A percentile compares a stretch with the other conserved stretches of the same genome.
Conservation (phyloP, 2,888 invertebrate genomes). For the Cerceris rybyensis region DNA sequence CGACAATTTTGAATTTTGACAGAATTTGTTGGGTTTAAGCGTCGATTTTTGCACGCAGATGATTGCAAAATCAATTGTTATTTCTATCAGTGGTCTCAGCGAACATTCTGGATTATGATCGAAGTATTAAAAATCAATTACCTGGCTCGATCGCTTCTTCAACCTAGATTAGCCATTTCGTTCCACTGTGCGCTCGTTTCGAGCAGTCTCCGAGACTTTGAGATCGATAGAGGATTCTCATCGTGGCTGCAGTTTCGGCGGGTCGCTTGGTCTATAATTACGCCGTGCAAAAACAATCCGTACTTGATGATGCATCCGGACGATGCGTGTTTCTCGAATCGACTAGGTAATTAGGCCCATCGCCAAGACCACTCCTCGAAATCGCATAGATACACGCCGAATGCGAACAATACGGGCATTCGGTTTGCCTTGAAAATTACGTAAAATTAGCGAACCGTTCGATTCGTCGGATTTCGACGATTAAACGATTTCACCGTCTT, state of each 20-base stretch:
- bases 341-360: conserved; percentile 73
- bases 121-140: no score
- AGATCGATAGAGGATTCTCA: conserved; percentile 45
- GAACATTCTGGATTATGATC: no score
- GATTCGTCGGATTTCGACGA: conserved; percentile 6
- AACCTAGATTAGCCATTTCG: no score
- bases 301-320: conserved; percentile 66
- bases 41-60: no score
- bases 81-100: no score
- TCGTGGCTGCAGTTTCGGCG: conserved; percentile 36
- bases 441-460: conserved; percentile 38
- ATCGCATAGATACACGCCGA: conserved; percentile 20
- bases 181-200: neutral
- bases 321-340: conserved; percentile 67
- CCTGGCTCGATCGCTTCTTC: no score
- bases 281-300: conserved; percentile 69
- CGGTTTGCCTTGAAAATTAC: conserved; percentile 57
- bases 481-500: conserved; percentile 10
- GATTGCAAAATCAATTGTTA: no score
- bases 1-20: no score
- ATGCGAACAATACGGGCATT: conserved; percentile 54
- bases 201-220: neutral
- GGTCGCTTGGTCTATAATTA: conserved; percentile 70
- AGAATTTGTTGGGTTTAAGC: no score
- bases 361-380: conserved; percentile 65